Evolutionary conservation across 2,888 invertebrate genomes (phyloP).

Genomic region (Junonia oenone): DNA sequence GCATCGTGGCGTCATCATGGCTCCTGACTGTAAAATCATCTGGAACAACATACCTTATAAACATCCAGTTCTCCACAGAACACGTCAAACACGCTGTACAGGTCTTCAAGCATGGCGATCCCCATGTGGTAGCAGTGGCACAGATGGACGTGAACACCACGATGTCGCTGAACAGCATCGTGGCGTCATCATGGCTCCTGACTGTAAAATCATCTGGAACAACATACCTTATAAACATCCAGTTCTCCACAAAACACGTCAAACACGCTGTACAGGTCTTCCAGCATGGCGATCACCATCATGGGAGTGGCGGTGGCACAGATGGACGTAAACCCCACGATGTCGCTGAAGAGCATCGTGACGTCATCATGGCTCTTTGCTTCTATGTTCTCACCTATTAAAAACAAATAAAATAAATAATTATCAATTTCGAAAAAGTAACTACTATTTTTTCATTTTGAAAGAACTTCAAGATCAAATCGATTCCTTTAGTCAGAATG

Average conservation of each 20-base stretch:
- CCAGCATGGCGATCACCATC: constrained; percentile 97
- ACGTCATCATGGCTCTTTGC: constrained; percentile 96
- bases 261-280: no score
- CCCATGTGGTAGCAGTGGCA: constrained; percentile 97
- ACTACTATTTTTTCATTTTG: no score
- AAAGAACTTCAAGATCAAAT: no score
- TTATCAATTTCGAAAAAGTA: no score
- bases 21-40: no score
- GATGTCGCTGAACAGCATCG: no score
- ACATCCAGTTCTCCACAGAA: no score
- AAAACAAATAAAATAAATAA: no score
- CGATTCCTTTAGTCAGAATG: no score
- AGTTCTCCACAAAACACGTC: no score
- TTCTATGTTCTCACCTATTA: constrained; percentile 90
- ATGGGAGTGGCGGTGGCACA: constrained; percentile 96
- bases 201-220: constrained; percentile 65
- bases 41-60: constrained; percentile 97
- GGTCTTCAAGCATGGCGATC: constrained; percentile 94
- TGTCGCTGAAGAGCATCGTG: constrained; percentile 97
- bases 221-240: constrained; percentile 93
- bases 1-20: no score
- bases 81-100: no score
- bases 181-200: constrained; percentile 94
- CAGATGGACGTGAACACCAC: constrained; percentile 98
- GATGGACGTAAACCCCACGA: constrained; percentile 97